Evolutionary conservation across 2,888 invertebrate genomes (phyloP).

Genomic region (Chrysolina haemoptera): DNA sequence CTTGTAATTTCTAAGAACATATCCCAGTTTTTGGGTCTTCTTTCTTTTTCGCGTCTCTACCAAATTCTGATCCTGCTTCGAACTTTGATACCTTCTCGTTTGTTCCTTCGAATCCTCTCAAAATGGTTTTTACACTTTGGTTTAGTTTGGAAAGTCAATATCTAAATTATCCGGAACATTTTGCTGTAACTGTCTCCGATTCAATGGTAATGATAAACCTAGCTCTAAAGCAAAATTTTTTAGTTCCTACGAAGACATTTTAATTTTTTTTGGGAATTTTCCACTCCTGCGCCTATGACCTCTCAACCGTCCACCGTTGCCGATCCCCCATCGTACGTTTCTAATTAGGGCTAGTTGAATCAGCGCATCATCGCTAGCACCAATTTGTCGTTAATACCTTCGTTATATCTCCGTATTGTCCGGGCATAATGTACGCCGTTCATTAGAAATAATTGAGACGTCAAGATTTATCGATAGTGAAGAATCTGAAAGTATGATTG

Average conservation of each 20-base stretch:
- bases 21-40: too few relatives aligned
- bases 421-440: constrained; percentile 24
- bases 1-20: too few relatives aligned
- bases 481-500: constrained; percentile 26
- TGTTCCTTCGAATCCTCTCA: too few relatives aligned
- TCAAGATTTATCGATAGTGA: constrained; percentile 11
- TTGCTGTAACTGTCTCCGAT: too few relatives aligned
- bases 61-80: too few relatives aligned
- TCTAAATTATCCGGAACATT: too few relatives aligned
- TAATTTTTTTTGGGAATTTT: neutral
- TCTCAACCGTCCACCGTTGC: constrained; percentile 24
- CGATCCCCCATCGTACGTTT: constrained; percentile 18
- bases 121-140: too few relatives aligned
- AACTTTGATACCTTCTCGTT: too few relatives aligned
- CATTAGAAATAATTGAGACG: constrained; percentile 33
- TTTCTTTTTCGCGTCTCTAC: too few relatives aligned
- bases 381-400: constrained; percentile 60
- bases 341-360: constrained; percentile 61
- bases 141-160: too few relatives aligned
- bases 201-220: too few relatives aligned
- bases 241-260: neutral
- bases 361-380: constrained; percentile 57
- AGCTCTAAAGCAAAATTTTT: too few relatives aligned
- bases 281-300: constrained; percentile 17
- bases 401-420: constrained; percentile 54